A percentile compares a stretch with the other conserved stretches of the same genome.
Conservation (phyloP, 1,140 invertebrate species). For the Oscheius sp. region DNA sequence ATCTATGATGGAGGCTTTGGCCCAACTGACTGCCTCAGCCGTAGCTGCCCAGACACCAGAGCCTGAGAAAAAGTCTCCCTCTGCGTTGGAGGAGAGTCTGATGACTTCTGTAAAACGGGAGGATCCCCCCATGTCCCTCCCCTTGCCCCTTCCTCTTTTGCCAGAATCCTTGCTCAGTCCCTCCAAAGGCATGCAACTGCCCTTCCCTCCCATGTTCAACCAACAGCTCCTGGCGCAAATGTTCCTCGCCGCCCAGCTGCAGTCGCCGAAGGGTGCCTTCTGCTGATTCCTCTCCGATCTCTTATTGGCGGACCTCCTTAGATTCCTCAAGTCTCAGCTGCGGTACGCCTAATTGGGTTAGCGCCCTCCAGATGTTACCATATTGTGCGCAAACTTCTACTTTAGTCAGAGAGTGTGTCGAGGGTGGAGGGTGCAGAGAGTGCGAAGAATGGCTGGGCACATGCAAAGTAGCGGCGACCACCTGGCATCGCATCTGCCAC, state of each 20-base stretch:
- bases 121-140: not conserved
- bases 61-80: not conserved
- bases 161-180: not conserved
- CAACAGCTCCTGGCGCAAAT: not conserved
- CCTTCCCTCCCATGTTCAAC: not conserved
- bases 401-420: not conserved
- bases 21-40: not conserved
- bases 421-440: not conserved
- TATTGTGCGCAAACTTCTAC: slow-evolving; percentile 8
- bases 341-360: not conserved
- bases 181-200: not conserved
- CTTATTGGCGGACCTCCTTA: too few species aligned
- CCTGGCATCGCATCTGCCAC: slow-evolving; percentile 5
- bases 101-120: too few species aligned
- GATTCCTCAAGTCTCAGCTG: not conserved
- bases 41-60: not conserved
- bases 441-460: slow-evolving; percentile 7
- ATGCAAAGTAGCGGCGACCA: slow-evolving; percentile 1
- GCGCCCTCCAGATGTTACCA: slow-evolving; percentile 3
- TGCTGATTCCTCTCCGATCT: slow-evolving; percentile 5
- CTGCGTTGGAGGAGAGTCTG: not conserved
- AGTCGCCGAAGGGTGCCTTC: slow-evolving; percentile 2
- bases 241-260: slow-evolving; percentile 3
- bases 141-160: not conserved
- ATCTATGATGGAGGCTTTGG: slow-evolving; percentile 7